A percentile compares a stretch with the other conserved stretches of the same genome.
Evolutionary conservation across 2,113 vertebrate genomes (phyloP).

Genomic region (Neofelis nebulosa): DNA sequence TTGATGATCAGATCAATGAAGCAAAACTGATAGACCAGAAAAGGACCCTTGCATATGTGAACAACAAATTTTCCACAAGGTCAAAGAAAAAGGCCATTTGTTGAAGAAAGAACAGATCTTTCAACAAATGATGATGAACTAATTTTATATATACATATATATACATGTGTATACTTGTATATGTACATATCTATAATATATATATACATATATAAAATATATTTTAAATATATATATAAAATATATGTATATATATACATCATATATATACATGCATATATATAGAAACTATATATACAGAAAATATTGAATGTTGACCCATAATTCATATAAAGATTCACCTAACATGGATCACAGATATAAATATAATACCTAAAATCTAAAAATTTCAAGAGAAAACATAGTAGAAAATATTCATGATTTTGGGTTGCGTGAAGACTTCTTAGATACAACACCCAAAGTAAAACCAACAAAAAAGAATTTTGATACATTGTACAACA

Average conservation of each 20-base stretch:
- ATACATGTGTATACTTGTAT: no score
- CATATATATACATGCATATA: neutral
- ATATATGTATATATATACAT: neutral
- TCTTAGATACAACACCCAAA: neutral
- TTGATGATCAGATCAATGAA: neutral
- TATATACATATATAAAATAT: neutral
- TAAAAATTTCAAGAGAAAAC: neutral
- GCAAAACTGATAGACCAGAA: neutral
- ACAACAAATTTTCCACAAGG: neutral
- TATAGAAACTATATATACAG: neutral
- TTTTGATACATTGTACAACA: neutral
- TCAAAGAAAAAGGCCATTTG: neutral
- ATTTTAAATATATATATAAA: neutral
- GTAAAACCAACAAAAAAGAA: neutral
- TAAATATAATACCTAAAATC: neutral
- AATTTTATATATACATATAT: neutral
- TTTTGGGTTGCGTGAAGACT: rapidly evolving
- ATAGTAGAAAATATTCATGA: neutral
- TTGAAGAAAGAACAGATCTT: neutral
- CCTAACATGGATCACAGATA: neutral
- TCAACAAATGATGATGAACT: neutral
- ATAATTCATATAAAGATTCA: neutral
- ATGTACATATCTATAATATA: no score
- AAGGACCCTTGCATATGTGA: neutral
- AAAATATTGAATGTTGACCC: neutral